Evolutionary conservation across 2,888 invertebrate species (phyloP), one percentile per base, ranked within the genome.

Genomic region (Alentia gelatinosa): DNA sequence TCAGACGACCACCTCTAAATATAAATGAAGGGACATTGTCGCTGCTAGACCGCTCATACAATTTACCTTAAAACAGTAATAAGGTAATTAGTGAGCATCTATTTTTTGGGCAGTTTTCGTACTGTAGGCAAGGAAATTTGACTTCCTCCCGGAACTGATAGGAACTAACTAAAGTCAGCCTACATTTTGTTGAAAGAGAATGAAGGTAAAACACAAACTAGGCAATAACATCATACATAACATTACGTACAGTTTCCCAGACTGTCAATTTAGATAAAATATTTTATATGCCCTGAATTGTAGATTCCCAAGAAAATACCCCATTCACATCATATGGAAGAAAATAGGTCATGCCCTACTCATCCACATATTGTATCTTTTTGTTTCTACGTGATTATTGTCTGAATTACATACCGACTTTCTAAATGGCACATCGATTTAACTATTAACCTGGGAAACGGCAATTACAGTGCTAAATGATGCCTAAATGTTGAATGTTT

Each of bases 221-320:
- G 79, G 35, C 37, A 39, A 26, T 79, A 37, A 79, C 39, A 79
- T 79, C 79, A 63, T 63, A 12, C 79, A 79, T 79, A 79, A 79
- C 79, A 26, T 79, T 39, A 79, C 39, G 35, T 35, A 79, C 79
- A 79, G 79, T 39, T 19, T 79, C 37, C 26, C 74, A 74, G 74
- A 33, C 33, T 37, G 12, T 35, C 37, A n/a, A 15, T 23, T 79
- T 35, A 79, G 37, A 39, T 39, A 79, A 39, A n/a, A n/a, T n/a
- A 56, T 56, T 19, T 56, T 3, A 56, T 47, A 47, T 56, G n/a
- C 56, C n/a, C 23, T 56, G 56, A n/a, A 56, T 56, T 56, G 56
- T 56, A 56, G 56, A 4, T 56, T 56, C 56, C 56, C 56, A 56
- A 56, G 56, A 9, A n/a, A 56, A 42, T 42, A 42, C 15, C 15